Evolutionary conservation across 2,888 invertebrate species (phyloP).

Genomic region (Oligia strigilis): DNA sequence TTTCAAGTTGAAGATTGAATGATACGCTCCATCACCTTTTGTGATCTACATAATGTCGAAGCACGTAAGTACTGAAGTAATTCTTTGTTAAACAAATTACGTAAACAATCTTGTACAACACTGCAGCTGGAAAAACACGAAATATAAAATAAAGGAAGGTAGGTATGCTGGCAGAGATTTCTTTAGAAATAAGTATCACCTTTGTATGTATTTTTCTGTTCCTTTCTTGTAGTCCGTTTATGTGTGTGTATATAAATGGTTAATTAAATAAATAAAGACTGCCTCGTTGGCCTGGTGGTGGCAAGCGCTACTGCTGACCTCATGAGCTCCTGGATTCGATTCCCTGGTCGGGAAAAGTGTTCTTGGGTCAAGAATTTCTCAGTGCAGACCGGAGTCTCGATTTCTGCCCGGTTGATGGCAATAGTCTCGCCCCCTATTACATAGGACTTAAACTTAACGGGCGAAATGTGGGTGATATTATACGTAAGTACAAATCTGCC

Average conservation of each 20-base stretch:
- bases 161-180: not conserved
- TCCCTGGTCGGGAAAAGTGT: not conserved
- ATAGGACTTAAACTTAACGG: not conserved
- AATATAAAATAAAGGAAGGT: constrained; percentile 13
- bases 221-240: too few species aligned
- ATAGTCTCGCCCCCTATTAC: not conserved
- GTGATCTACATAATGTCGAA: constrained; percentile 68
- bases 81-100: constrained; percentile 64
- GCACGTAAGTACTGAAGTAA: constrained; percentile 64
- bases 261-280: not conserved
- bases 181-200: not conserved
- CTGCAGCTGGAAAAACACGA: constrained; percentile 25
- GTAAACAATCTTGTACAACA: constrained; percentile 54
- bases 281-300: not conserved
- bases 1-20: constrained; percentile 66
- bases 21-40: constrained; percentile 75
- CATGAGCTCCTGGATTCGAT: not conserved
- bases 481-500: not conserved
- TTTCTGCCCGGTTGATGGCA: not conserved
- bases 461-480: not conserved
- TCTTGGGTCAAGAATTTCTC: not conserved
- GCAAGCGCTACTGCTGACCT: not conserved
- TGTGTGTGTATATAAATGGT: too few species aligned
- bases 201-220: not conserved
- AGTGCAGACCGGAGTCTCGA: not conserved